Evolutionary conservation across 2,888 invertebrate species (phyloP).

Genomic region (Agrypnus murinus): DNA sequence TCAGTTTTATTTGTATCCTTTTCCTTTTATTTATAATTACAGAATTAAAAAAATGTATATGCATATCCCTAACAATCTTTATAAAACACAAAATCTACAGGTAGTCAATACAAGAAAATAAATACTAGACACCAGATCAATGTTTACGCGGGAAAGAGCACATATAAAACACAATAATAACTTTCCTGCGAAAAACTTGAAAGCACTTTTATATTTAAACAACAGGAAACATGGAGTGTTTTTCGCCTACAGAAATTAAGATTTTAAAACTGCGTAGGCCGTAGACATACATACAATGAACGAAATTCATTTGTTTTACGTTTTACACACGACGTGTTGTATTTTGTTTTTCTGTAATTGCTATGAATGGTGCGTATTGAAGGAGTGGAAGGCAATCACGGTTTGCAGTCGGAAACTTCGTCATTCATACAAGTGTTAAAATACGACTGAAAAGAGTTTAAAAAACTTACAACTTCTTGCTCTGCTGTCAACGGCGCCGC

Average conservation of each 20-base stretch:
- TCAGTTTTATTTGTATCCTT: not conserved
- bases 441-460: not conserved
- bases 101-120: constrained; percentile 52
- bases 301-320: constrained; percentile 42
- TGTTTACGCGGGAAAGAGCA: constrained; percentile 52
- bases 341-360: constrained; percentile 17
- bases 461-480: constrained; percentile 83
- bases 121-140: constrained; percentile 42
- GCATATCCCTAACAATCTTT: no score
- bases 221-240: constrained; percentile 24
- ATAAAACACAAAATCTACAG: constrained; percentile 53
- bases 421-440: not conserved
- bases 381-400: not conserved
- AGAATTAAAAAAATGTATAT: no score
- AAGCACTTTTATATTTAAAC: not conserved
- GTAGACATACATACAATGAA: constrained; percentile 36
- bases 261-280: constrained; percentile 50
- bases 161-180: constrained; percentile 10
- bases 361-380: constrained; percentile 32
- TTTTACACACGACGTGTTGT: constrained; percentile 36
- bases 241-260: constrained; percentile 42
- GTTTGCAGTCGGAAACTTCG: not conserved
- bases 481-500: constrained; percentile 85
- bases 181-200: not conserved
- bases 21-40: no score